Evolutionary conservation across 2,113 vertebrate genomes (phyloP).

Genomic region (Centrocercus urophasianus): DNA sequence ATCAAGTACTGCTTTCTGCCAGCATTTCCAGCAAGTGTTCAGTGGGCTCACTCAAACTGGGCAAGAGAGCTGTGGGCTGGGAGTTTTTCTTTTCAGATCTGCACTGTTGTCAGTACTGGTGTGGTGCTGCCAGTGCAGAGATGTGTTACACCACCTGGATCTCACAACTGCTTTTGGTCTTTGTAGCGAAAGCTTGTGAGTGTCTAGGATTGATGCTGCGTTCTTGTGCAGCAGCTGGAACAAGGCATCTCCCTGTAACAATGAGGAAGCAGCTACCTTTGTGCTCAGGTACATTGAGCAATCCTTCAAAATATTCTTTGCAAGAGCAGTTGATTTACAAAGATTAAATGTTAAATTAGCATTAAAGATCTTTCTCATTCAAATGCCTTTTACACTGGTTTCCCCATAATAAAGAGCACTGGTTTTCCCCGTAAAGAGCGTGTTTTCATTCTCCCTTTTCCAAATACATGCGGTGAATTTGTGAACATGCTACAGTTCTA

Average conservation of each 20-base stretch:
- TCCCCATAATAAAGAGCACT: background rate
- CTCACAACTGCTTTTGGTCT: background rate
- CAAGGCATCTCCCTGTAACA: background rate
- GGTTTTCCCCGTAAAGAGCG: background rate
- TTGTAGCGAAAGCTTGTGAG: background rate
- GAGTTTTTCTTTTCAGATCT: background rate
- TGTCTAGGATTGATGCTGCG: background rate
- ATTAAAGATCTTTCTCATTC: background rate
- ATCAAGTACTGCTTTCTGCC: background rate
- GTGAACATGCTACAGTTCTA: background rate
- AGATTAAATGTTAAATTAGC: background rate
- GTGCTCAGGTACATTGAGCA: background rate
- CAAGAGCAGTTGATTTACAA: background rate
- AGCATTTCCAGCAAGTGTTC: background rate
- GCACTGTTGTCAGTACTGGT: fast-evolving
- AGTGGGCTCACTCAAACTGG: background rate
- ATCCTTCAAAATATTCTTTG: background rate
- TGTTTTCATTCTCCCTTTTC: background rate
- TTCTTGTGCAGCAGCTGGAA: background rate
- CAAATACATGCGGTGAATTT: background rate
- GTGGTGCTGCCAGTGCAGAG: background rate
- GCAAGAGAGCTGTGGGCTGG: background rate
- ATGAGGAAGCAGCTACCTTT: background rate
- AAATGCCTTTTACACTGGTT: background rate
- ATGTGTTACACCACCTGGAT: background rate